These are phyloP conservation scores for Indicator indicator DNA, from an alignment of 2,113 vertebrate species.

Conservation along the genomic window DNA sequence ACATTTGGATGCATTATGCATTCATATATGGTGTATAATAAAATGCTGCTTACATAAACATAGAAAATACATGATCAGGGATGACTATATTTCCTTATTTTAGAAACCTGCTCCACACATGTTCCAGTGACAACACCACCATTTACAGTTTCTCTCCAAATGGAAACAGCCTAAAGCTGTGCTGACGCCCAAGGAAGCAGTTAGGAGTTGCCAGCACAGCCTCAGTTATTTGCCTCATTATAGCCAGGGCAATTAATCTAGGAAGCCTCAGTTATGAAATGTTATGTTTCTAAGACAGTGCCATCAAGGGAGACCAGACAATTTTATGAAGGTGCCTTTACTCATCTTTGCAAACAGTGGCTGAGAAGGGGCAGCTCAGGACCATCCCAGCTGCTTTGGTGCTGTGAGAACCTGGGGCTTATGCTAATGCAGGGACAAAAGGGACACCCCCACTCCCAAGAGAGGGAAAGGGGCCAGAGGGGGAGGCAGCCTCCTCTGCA, in stretches of 20 bases:
- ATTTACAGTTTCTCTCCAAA: neutral
- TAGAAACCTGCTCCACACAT: neutral
- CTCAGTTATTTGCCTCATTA: neutral
- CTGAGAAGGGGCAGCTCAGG: neutral
- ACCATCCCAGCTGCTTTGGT: neutral
- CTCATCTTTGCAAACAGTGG: neutral
- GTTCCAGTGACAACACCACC: neutral
- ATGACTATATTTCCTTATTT: neutral
- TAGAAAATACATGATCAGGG: neutral
- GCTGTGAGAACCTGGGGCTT: neutral
- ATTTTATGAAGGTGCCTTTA: neutral
- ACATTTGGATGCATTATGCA: neutral
- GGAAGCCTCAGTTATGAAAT: neutral
- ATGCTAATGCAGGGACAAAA: neutral
- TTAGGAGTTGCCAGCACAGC: neutral
- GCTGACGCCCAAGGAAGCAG: neutral
- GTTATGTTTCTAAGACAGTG: neutral
- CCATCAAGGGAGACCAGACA: neutral
- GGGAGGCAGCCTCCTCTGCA: neutral
- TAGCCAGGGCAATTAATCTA: neutral
- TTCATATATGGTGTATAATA: neutral
- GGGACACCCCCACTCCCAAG: neutral
- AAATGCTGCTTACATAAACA: neutral
- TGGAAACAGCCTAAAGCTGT: neutral
- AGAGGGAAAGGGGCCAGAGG: neutral